Percentiles rank a stretch among this genome's conserved stretches.
Evolutionary conservation across 2,797 vertebrate species (phyloP).

Genomic region (Potorous gilbertii): DNA sequence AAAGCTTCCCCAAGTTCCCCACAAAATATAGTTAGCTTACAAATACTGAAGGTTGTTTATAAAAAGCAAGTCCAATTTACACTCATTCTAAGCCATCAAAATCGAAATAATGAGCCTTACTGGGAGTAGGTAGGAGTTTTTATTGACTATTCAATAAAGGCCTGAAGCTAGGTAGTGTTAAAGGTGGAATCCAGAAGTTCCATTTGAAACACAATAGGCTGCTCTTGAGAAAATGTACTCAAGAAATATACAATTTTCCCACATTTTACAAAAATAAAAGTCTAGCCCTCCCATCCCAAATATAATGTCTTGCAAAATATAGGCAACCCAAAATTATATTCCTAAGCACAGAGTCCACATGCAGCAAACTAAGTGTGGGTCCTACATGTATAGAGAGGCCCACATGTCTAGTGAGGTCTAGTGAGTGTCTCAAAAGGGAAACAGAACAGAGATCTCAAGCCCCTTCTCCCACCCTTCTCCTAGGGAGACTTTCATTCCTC

Average conservation of each 20-base stretch:
- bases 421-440: not conserved
- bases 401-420: not conserved
- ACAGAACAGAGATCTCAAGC: not conserved
- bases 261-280: not conserved
- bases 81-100: not conserved
- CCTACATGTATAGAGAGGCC: not conserved
- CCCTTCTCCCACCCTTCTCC: not conserved
- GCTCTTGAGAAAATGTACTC: not conserved
- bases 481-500: not conserved
- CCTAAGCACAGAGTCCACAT: not conserved
- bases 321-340: not conserved
- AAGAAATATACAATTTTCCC: not conserved
- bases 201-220: not conserved
- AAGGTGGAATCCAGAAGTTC: not conserved
- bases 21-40: not conserved
- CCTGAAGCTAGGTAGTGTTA: not conserved
- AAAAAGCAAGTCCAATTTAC: not conserved
- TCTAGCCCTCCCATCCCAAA: not conserved
- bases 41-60: not conserved
- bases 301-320: not conserved
- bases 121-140: not conserved
- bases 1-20: constrained; percentile 3
- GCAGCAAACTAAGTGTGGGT: not conserved
- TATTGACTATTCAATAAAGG: not conserved
- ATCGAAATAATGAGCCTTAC: not conserved